Evolutionary conservation across 2,888 invertebrate species (phyloP), one percentile per base, ranked within the genome.

Genomic region (Rutpela maculata): DNA sequence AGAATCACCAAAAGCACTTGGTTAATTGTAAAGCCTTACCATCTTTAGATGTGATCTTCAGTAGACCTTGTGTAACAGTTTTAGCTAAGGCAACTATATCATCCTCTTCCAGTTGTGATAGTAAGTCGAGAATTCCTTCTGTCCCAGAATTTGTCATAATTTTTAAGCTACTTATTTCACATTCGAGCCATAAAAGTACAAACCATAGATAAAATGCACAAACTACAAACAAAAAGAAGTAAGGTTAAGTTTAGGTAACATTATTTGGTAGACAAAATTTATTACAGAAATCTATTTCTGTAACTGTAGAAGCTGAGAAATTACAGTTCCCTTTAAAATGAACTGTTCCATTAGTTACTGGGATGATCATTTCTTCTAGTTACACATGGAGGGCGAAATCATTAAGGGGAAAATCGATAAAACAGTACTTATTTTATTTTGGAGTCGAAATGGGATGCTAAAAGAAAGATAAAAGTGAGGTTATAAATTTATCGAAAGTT

Each of bases 61-160:
- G 80, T 18, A 89, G 80, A 19, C 88, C 88, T 74, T 89, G 87
- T n/a, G 89, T 88, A 12, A 89, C 87, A 15, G 88, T 89, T 31
- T 77, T 77, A 26, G 86, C 85, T 63, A 89, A 80, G 1, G 85
- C 80, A 67, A 84, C 77, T 71, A 89, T 75, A 62, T 87, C 85
- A 22, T 84, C 83, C 35, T 86, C 84, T 50, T 85, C 83, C 31
- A 89, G 82, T 78, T 83, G 83, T 43, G 78, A 76, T 56, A 86
- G 62, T 59, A 84, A 50, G 63, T 84, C 81, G 22, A 70, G 43
- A 38, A 82, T 76, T 55, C 78, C 79, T 57, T 15, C 38, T 12
- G 60, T 38, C 15, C 43, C 22, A 60, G 9, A 60, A 70, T 38
- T 70, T 70, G 70, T 70, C 70, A 70, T 70, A 19, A 43, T 43